These are phyloP conservation scores for Choloepus didactylus DNA, from an alignment of 2,797 vertebrate species.

Conservation along the genomic window DNA sequence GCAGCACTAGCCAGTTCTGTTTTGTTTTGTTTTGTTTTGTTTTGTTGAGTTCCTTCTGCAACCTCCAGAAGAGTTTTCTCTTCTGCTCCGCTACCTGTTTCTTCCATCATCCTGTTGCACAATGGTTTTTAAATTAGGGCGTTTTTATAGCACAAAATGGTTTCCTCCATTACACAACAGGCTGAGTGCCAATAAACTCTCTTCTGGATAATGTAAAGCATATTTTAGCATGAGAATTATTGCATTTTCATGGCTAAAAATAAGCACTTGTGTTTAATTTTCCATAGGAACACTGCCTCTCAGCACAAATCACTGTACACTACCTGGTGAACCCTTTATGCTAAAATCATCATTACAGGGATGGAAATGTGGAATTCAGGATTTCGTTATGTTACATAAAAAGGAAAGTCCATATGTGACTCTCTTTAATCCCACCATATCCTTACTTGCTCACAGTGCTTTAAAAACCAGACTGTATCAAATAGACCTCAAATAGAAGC, in stretches of 20 bases:
- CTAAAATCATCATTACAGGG: not conserved
- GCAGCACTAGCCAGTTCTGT: not conserved
- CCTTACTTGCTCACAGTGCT: not conserved
- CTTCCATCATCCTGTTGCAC: conserved; percentile 31
- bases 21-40: not conserved
- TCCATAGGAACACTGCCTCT: conserved; percentile 12
- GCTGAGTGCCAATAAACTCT: conserved; percentile 32
- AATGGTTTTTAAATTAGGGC: conserved; percentile 10
- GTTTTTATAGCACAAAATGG: conserved; percentile 11
- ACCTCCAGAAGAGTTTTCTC: not conserved
- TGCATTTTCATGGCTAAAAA: conserved; percentile 54
- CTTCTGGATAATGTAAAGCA: conserved; percentile 60
- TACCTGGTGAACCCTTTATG: not conserved
- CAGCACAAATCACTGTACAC: not conserved
- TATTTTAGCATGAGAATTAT: not conserved
- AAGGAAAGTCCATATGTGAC: not conserved
- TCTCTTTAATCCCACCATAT: not conserved
- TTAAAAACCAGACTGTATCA: not conserved
- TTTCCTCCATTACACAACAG: conserved; percentile 72
- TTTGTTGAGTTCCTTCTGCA: not conserved
- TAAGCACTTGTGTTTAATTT: conserved; percentile 70
- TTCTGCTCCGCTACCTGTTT: not conserved
- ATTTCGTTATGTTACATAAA: not conserved
- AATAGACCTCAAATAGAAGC: not conserved
- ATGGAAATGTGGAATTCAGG: not conserved